These are phyloP conservation scores for Aphrophora alni DNA, from an alignment of 2,888 invertebrate genomes.

Conservation along the genomic window DNA sequence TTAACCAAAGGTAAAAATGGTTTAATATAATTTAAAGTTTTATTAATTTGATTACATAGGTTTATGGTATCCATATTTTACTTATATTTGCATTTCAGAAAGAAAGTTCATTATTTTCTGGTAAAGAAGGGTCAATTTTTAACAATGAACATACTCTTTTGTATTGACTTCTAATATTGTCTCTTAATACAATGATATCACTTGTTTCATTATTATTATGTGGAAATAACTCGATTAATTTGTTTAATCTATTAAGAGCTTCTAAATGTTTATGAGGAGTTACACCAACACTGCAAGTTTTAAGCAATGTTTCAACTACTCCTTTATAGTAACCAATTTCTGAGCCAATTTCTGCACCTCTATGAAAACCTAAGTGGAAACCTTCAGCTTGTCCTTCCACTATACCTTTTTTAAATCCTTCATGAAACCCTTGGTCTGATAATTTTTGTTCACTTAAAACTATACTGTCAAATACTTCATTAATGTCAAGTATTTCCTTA, in stretches of 20 bases:
- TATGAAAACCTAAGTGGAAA: conserved; percentile 78
- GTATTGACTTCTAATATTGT: conserved; percentile 70
- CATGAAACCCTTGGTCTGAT: conserved; percentile 67
- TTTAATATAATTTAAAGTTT: conserved; percentile 62
- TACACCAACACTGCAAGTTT: conserved; percentile 9
- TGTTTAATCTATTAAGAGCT: conserved; percentile 64
- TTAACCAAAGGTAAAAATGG: conserved; percentile 70
- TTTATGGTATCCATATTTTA: conserved; percentile 9
- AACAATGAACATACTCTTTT: conserved; percentile 72
- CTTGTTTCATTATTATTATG: conserved; percentile 66
- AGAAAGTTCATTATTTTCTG: conserved; percentile 65
- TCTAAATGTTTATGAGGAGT: conserved; percentile 62
- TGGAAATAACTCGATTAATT: conserved; percentile 70
- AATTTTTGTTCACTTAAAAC: conserved; percentile 72
- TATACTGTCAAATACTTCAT: conserved; percentile 75
- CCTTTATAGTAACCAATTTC: conserved; percentile 79
- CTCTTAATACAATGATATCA: conserved; percentile 68
- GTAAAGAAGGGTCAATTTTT: conserved; percentile 65
- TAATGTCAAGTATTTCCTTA: conserved; percentile 53
- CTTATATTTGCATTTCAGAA: conserved; percentile 42
- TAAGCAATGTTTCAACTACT: conserved; percentile 61
- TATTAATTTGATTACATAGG: conserved; percentile 54
- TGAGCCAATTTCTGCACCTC: conserved; percentile 75
- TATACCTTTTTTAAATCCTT: conserved; percentile 70
- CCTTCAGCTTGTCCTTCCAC: conserved; percentile 68